Conservation (phyloP, 2,888 invertebrate genomes). For the Eueremaeus valkanovi region DNA sequence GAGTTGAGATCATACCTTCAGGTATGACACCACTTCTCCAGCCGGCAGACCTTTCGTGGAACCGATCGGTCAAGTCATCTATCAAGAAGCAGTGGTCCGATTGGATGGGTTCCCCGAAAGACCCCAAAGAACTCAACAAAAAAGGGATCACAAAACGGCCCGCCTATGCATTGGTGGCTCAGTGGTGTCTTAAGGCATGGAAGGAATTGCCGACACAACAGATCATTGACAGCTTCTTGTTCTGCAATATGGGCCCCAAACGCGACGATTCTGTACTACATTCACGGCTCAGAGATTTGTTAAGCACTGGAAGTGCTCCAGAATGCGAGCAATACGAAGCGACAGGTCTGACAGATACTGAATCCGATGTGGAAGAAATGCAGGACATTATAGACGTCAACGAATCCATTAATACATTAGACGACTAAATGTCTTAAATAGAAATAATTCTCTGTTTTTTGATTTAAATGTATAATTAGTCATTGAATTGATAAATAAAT, state of each 20-base stretch:
- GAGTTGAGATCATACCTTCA: background rate
- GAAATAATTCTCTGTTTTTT: no score
- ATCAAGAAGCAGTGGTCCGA: background rate
- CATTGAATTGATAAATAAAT: no score
- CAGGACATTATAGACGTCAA: no score
- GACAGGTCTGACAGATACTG: no score
- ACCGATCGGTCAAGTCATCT: background rate
- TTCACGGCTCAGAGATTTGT: no score
- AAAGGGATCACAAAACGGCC: background rate
- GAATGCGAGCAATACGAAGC: no score
- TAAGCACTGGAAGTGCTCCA: no score
- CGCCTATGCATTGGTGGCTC: background rate
- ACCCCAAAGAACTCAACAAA: background rate
- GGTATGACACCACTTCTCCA: slow-evolving; percentile 20
- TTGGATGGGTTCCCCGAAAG: background rate
- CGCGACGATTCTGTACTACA: no score
- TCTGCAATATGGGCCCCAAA: background rate
- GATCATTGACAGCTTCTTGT: background rate
- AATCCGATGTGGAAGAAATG: no score
- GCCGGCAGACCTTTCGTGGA: slow-evolving; percentile 6
- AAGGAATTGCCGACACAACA: background rate
- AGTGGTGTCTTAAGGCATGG: background rate
- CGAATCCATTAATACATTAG: no score
- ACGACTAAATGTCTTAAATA: no score
- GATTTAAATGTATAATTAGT: no score